phyloP scores from a whole-genome alignment of 2,888 invertebrate genomes.

The Abrostola tripartita region DNA sequence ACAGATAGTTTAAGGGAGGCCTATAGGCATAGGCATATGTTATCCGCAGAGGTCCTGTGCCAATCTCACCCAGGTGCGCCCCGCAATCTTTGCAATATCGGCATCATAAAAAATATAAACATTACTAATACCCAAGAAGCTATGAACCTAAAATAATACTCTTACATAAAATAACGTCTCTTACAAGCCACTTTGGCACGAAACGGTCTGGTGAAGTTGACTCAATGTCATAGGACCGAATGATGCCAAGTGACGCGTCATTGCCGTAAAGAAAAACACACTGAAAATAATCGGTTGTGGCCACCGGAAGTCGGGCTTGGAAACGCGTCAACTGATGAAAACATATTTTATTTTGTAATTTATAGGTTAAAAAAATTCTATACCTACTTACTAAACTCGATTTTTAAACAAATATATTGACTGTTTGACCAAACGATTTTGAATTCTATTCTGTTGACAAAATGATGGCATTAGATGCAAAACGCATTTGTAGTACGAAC shows the following conservation, averaged over 20 bases:
- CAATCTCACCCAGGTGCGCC: too few relatives aligned
- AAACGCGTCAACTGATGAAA: slow-evolving; percentile 59
- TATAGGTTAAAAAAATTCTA: neutral
- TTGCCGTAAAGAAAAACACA: slow-evolving; percentile 58
- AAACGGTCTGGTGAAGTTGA: slow-evolving; percentile 23
- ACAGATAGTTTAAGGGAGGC: too few relatives aligned
- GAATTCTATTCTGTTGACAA: too few relatives aligned
- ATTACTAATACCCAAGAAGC: slow-evolving; percentile 2
- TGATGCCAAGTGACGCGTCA: slow-evolving; percentile 53
- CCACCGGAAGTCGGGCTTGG: slow-evolving; percentile 65
- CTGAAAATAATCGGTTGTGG: slow-evolving; percentile 66
- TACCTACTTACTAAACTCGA: too few relatives aligned
- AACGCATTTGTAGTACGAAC: too few relatives aligned
- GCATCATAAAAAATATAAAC: neutral
- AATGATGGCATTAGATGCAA: too few relatives aligned
- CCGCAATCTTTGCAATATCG: too few relatives aligned
- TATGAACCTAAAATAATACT: slow-evolving; percentile 11
- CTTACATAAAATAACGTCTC: slow-evolving; percentile 22
- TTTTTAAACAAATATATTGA: too few relatives aligned
- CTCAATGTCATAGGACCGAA: slow-evolving; percentile 52
- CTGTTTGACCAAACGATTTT: too few relatives aligned
- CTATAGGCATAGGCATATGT: too few relatives aligned
- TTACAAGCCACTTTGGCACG: slow-evolving; percentile 36
- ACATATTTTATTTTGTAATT: slow-evolving; percentile 29
- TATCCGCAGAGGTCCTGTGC: too few relatives aligned